Evolutionary conservation across 1,140 invertebrate genomes (phyloP), one percentile per base, ranked within the genome.

Genomic region (Zaprionus camerounensis): DNA sequence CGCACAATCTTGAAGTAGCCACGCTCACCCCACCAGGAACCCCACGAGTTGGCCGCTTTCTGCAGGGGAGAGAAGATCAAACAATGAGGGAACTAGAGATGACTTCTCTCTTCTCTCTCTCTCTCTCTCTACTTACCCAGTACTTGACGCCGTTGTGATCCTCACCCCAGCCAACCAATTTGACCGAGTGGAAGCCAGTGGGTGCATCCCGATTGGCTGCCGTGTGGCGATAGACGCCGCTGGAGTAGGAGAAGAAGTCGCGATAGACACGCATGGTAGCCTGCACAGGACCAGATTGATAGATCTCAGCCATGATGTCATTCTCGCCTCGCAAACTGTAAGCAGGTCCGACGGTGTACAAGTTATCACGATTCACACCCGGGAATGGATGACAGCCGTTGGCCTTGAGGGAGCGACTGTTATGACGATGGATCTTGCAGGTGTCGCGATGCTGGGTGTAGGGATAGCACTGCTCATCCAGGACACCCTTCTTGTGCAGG

Each of bases 41-140:
- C 98, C 98, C 98, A 99, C 6, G 97, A 98, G 93, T 99, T 97
- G 49, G 97, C 97, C 24, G 96, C 97, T 80, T 97, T 94, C 98
- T 98, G 93, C 58, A 94, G 93, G 72, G 51, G 66, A 84, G 84
- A 74, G 9, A 9, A 36, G 46, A 26, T 46, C 13, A 69, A 2
- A 44, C 12, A 38, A 17, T 49, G 2, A 62, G 41, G n/a, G 11
- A 17, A 51, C 0, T 2, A 13, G 46, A 17, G 41, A 17, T 46
- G n/a, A 17, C 2, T 2, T 41, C 38, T 41, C 13, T 41, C 38
- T 41, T 13, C 44, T 17, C 38, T 49, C 44, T 20, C 20, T 22
- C 46, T 12, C 17, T 22, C 2, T 51, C 3, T 13, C 3, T 22
- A 92, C 94, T 95, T 94, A 98, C 97, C 97, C 97, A 98, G 87